Percentiles rank a stretch among this genome's conserved stretches.
These are phyloP conservation scores for Drosophila sp. DNA, from an alignment of 1,140 invertebrate genomes.

Conservation along the genomic window DNA sequence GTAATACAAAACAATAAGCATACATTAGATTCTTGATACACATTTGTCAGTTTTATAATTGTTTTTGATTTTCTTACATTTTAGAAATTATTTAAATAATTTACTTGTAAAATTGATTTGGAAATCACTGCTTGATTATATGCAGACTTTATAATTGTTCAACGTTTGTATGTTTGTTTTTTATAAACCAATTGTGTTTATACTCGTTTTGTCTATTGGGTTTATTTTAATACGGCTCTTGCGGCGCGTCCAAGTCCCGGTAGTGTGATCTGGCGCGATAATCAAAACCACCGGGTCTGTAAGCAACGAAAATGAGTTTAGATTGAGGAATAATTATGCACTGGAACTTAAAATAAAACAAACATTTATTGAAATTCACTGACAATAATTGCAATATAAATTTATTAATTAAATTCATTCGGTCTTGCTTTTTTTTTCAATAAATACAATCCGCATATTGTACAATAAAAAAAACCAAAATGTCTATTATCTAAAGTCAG, in stretches of 20 bases:
- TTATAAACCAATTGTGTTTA: slow-evolving; percentile 47
- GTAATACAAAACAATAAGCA: slow-evolving; percentile 42
- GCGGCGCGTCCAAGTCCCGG: slow-evolving; percentile 95
- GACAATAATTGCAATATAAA: slow-evolving; percentile 3
- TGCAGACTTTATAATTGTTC: slow-evolving; percentile 13
- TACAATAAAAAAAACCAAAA: slow-evolving; percentile 27
- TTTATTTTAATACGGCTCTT: slow-evolving; percentile 87
- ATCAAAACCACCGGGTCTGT: slow-evolving; percentile 89
- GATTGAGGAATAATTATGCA: slow-evolving; percentile 32
- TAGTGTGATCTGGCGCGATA: slow-evolving; percentile 95
- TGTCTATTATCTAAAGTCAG: background rate
- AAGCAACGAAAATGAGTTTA: slow-evolving; percentile 84
- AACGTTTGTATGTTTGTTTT: slow-evolving; percentile 13
- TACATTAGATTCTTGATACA: slow-evolving; percentile 13
- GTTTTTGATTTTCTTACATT: background rate
- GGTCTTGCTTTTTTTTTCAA: slow-evolving; percentile 14
- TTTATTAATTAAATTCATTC: slow-evolving; percentile 33
- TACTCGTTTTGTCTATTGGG: background rate
- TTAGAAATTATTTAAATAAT: slow-evolving; percentile 20
- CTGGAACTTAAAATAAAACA: slow-evolving; percentile 28
- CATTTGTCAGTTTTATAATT: slow-evolving; percentile 1
- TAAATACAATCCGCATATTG: slow-evolving; percentile 52
- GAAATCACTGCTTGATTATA: slow-evolving; percentile 2
- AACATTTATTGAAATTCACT: slow-evolving; percentile 9
- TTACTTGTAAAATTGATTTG: slow-evolving; percentile 12